These are phyloP conservation scores for Pectinophora gossypiella DNA, from an alignment of 1,140 invertebrate genomes.

Conservation along the genomic window DNA sequence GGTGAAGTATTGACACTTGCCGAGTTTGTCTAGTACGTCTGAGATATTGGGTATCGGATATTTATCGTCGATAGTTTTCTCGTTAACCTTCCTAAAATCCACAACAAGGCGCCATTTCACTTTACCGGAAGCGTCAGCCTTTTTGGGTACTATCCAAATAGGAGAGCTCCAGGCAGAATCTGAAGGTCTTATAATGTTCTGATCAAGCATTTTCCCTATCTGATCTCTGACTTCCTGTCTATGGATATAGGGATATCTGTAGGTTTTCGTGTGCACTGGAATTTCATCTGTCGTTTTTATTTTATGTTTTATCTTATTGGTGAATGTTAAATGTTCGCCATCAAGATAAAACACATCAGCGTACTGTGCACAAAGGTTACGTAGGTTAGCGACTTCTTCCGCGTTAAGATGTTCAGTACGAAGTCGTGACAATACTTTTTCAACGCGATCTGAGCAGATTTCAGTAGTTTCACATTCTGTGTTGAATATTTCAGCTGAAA, in stretches of 20 bases:
- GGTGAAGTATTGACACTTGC: neutral
- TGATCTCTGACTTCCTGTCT: neutral
- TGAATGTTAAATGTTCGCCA: neutral
- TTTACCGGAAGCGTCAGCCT: too few species aligned
- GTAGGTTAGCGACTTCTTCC: neutral
- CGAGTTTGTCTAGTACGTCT: neutral
- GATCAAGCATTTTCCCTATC: neutral
- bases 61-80: neutral
- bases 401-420: neutral
- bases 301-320: too few species aligned
- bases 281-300: conserved; percentile 1
- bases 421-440: too few species aligned
- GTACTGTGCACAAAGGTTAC: neutral
- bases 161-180: neutral
- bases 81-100: too few species aligned
- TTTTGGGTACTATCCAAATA: too few species aligned
- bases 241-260: neutral
- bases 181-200: neutral
- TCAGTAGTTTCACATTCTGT: neutral
- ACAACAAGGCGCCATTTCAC: too few species aligned
- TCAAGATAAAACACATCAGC: neutral
- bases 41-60: neutral
- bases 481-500: neutral
- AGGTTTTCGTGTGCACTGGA: neutral
- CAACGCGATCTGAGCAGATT: neutral